These are phyloP conservation scores for Neosilurus mollespiculum DNA, from an alignment of 2,797 vertebrate species.

Conservation along the genomic window DNA sequence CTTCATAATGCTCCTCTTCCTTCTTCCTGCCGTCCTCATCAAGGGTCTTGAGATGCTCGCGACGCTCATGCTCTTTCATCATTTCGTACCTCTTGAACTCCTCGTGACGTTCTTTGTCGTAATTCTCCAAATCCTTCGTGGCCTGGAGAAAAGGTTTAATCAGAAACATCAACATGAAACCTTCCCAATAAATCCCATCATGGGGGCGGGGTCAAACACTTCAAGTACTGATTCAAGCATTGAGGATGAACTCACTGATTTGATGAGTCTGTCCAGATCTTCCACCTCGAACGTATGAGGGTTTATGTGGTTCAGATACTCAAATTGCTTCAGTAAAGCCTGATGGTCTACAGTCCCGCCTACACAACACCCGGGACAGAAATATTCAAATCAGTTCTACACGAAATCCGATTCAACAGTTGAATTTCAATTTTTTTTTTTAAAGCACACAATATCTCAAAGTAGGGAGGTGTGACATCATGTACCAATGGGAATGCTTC, in stretches of 20 bases:
- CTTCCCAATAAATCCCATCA: no score
- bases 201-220: no score
- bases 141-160: slow-evolving; percentile 72
- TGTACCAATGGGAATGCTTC: no score
- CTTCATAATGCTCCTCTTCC: slow-evolving; percentile 89
- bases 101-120: slow-evolving; percentile 91
- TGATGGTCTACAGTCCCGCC: slow-evolving; percentile 91
- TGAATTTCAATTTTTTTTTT: no score
- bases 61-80: slow-evolving; percentile 95
- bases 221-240: no score
- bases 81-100: slow-evolving; percentile 97
- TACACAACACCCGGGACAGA: slow-evolving; percentile 51
- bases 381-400: no score
- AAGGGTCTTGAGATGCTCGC: slow-evolving; percentile 89
- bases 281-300: slow-evolving; percentile 94
- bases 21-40: slow-evolving; percentile 84
- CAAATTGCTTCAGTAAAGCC: slow-evolving; percentile 92
- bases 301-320: slow-evolving; percentile 95
- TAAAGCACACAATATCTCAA: no score
- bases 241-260: slow-evolving; percentile 78
- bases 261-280: slow-evolving; percentile 94
- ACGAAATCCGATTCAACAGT: not conserved
- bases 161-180: no score
- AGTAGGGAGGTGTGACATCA: no score
- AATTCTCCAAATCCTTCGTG: slow-evolving; percentile 93